Evolutionary conservation across 2,888 invertebrate genomes (phyloP).

Genomic region (Conchocele bisecta): DNA sequence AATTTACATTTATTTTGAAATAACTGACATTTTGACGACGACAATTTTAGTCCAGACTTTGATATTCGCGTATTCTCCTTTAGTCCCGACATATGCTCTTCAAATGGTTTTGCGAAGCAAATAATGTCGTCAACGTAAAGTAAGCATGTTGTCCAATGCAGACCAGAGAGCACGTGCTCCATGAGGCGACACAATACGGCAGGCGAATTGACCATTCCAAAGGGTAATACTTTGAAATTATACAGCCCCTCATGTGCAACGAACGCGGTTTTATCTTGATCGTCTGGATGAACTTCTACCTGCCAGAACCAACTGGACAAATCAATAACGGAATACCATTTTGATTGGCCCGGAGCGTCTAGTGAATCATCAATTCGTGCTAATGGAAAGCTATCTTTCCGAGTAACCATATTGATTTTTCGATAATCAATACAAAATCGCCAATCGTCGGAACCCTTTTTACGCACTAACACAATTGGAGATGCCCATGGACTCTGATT

Average conservation of each 20-base stretch:
- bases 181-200: background rate
- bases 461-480: too few species aligned
- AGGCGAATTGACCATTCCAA: background rate
- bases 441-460: too few species aligned
- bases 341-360: background rate
- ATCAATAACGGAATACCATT: background rate
- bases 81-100: background rate
- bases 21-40: slow-evolving; percentile 41
- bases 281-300: background rate
- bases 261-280: slow-evolving; percentile 1
- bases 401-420: background rate
- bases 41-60: slow-evolving; percentile 43
- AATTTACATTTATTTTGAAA: slow-evolving; percentile 39
- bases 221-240: slow-evolving; percentile 1
- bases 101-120: background rate
- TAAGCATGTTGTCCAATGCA: background rate
- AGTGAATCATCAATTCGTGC: background rate
- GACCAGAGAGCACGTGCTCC: background rate
- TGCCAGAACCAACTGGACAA: background rate
- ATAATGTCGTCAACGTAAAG: background rate
- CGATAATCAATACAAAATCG: background rate
- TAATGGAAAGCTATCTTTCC: background rate
- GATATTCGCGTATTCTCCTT: background rate
- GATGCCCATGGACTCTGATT: too few species aligned
- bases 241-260: background rate